Evolutionary conservation across 2,797 vertebrate genomes (phyloP), one percentile per base, ranked within the genome.

Genomic region (Sciaenops ocellatus): DNA sequence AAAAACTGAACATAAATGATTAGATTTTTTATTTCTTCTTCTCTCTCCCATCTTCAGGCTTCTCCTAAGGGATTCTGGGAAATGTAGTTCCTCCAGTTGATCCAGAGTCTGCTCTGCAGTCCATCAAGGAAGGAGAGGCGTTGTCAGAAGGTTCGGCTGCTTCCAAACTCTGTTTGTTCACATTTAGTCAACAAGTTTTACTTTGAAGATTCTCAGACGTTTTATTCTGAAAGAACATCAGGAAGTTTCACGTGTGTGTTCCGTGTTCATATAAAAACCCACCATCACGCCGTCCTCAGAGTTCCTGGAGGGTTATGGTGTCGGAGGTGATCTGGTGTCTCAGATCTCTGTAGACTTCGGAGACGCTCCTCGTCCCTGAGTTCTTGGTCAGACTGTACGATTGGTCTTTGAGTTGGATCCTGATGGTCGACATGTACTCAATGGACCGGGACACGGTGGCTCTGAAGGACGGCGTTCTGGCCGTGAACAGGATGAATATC

Each of bases 401-500:
- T 11, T 6, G 51, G 9, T 1, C 42, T 9, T 17, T 69, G 2
- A 79, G 16, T 0, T 7, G 46, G 59, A 51, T 28, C 22, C 0
- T 48, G 46, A 66, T 3, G 0, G 69, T 46, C 1, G 64, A 71
- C 13, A 76, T 0, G 1, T 3, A 10, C 17, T 4, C 4, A 0
- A 63, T 0, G 0, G 51, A 68, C 0, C 1, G 6, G 1, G 18
- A 8, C 28, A 80, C 1, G 0, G 1, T 0, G 6, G 64, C 15
- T 60, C 64, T 88, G 80, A 93, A 90, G 17, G 30, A 1, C 0
- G 28, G 4, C 0, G 47, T 87, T 64, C 80, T 90, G 38, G 86
- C 76, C 0, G 91, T 90, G 79, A 95, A 92, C 12, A 94, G 65
- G 57, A 94, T 30, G 30, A 94, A 94, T 13, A 95, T 91, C 76